Conservation (phyloP, 1,140 invertebrate genomes). For the Bombyx mandarina region DNA sequence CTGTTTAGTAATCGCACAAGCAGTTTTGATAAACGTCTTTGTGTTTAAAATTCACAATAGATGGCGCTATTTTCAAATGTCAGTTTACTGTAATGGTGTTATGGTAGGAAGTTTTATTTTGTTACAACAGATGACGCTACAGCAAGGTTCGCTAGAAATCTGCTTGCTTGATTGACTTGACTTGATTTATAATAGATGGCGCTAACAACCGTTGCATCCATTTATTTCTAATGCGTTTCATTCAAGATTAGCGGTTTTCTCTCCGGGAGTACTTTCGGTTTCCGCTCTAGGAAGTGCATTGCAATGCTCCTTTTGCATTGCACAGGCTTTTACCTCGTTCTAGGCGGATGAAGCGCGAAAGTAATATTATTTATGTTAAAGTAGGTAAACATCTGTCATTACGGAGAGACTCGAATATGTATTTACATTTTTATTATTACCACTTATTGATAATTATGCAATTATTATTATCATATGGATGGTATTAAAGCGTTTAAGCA, state of each 20-base stretch:
- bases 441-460: too few relatives aligned
- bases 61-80: background rate
- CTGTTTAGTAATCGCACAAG: too few relatives aligned
- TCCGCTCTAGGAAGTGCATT: constrained; percentile 58
- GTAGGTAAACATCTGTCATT: background rate
- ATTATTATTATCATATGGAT: too few relatives aligned
- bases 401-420: background rate
- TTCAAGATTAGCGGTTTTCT: constrained; percentile 39
- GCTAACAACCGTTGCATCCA: background rate
- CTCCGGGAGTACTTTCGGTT: constrained; percentile 57
- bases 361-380: constrained; percentile 35
- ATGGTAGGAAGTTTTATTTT: background rate
- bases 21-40: too few relatives aligned
- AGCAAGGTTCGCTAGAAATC: background rate
- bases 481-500: too few relatives aligned
- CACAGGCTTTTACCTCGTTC: constrained; percentile 47
- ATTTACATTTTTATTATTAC: background rate
- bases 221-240: too few relatives aligned
- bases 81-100: background rate
- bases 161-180: background rate
- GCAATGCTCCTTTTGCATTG: constrained; percentile 58
- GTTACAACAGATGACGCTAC: constrained; percentile 28
- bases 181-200: constrained; percentile 9
- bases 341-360: constrained; percentile 15
- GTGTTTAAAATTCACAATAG: too few relatives aligned